phyloP scores from a whole-genome alignment of 1,140 invertebrate species.

The Cydia amplana region DNA sequence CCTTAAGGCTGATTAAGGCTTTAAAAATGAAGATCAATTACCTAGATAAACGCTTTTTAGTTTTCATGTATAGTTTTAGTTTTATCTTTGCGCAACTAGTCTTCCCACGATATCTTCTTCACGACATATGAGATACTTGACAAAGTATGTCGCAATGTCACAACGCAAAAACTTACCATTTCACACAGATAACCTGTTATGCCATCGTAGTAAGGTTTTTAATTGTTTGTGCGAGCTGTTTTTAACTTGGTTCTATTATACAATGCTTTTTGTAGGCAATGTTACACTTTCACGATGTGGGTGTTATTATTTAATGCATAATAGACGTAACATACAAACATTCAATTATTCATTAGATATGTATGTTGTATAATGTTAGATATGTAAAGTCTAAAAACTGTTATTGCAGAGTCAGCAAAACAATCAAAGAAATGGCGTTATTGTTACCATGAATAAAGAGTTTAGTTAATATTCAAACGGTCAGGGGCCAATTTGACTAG shows the following conservation, averaged over 20 bases:
- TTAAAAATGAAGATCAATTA: not conserved
- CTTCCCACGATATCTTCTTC: conserved; percentile 43
- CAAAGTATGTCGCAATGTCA: conserved; percentile 26
- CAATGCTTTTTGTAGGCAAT: conserved; percentile 15
- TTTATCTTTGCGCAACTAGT: conserved; percentile 27
- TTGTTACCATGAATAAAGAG: not conserved
- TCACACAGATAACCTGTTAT: not conserved
- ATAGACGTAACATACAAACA: not conserved
- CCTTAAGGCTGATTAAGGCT: not conserved
- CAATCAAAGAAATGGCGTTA: conserved; percentile 2
- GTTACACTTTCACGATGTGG: conserved; percentile 27
- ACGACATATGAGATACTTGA: conserved; percentile 35
- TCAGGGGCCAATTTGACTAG: no score
- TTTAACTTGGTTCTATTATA: not conserved
- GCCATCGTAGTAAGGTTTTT: not conserved
- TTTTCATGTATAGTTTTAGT: conserved; percentile 32
- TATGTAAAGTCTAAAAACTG: no score
- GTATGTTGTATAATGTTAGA: no score
- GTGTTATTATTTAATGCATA: conserved; percentile 27
- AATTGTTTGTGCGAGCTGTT: not conserved
- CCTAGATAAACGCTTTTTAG: not conserved
- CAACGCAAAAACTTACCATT: not conserved
- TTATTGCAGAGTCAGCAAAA: not conserved
- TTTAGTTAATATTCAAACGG: not conserved
- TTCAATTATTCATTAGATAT: not conserved